Evolutionary conservation across 2,888 invertebrate species (phyloP), one percentile per base, ranked within the genome.

Genomic region (Drosophila kambysellisi): DNA sequence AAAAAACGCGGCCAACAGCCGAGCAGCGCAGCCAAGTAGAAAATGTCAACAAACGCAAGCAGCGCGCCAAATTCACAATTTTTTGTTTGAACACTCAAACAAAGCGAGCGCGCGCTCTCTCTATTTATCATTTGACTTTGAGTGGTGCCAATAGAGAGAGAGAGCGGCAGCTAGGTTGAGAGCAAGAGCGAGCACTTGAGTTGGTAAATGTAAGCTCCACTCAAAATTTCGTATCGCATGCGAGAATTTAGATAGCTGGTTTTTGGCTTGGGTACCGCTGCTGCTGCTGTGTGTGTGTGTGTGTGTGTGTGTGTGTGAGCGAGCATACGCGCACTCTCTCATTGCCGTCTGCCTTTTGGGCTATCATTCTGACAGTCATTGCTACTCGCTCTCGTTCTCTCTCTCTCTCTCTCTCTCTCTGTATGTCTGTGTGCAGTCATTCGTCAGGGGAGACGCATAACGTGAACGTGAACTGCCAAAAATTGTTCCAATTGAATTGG

Each of bases 61-160:
- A 86, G 88, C 91, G 88, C 91, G 92, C 91, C 91, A 91, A 91
- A 89, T 81, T 83, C 57, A 70, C 67, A 67, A 58, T 30, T 17
- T 50, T 58, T 57, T 41, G 43, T 54, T 60, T 67, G 2, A 8
- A 61, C 82, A 76, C 71, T 53, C n/a, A 69, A 72, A 17, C 41
- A 43, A 60, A 53, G 11, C 32, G 41, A 53, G 37, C 37, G 41
- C 53, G 2, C 25, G 15, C 25, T 25, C 46, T 46, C 20, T 70
- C 59, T 41, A 58, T 56, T 54, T 57, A 35, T n/a, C 9, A 41
- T 35, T 62, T 25, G 35, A 50, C 32, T 72, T 46, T 64, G 72
- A 84, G 72, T 68, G 51, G 1, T 30, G 58, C 35, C n/a, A 30
- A 20, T 20, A 52, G 52, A 29, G 57, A 54, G 39, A 11, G 37